Evolutionary conservation across 2,888 invertebrate genomes (phyloP).

Genomic region (Scaptomyza caliginosa): DNA sequence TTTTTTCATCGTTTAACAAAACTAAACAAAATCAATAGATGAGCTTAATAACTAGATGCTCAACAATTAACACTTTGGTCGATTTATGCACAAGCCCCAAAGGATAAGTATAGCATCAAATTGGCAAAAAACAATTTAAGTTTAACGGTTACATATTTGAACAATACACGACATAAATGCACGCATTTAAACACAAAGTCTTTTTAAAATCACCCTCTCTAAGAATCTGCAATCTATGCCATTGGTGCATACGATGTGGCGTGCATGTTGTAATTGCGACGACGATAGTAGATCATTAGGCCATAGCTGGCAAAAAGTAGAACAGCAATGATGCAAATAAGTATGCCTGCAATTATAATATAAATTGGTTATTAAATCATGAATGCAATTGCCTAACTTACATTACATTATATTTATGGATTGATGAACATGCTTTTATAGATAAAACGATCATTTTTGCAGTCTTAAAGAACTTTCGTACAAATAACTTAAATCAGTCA

Average conservation of each 20-base stretch:
- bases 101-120: conserved; percentile 9
- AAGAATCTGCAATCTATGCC: conserved; percentile 62
- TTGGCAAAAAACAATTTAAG: conserved; percentile 10
- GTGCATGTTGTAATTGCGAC: conserved; percentile 79
- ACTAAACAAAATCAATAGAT: conserved; percentile 17
- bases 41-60: neutral
- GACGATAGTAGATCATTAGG: conserved; percentile 79
- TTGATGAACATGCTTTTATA: neutral
- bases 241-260: conserved; percentile 76
- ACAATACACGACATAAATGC: conserved; percentile 5
- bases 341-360: conserved; percentile 61
- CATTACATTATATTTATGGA: neutral
- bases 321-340: conserved; percentile 75
- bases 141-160: neutral
- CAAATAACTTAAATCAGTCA: neutral
- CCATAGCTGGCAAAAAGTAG: conserved; percentile 78
- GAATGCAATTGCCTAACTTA: neutral
- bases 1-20: conserved; percentile 42
- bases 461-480: neutral
- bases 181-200: conserved; percentile 16
- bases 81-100: neutral
- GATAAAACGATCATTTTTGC: neutral
- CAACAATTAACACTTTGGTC: conserved; percentile 18
- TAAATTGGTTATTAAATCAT: conserved; percentile 3
- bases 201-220: conserved; percentile 6